Conservation (phyloP, 1,140 invertebrate species). For the Drosophila oshimai region DNA sequence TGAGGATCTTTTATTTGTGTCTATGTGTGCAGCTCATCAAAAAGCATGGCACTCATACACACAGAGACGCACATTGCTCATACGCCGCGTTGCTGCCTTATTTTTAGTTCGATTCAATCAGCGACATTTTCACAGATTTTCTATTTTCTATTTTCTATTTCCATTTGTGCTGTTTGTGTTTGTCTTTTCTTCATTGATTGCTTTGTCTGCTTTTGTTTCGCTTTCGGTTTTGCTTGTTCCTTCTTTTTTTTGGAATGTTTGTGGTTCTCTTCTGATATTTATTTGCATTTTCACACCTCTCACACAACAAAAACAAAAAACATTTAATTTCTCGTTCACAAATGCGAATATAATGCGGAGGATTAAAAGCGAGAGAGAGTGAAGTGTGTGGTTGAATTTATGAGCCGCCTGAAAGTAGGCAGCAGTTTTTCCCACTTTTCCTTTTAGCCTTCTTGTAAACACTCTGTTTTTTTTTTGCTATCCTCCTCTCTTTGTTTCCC, state of each 20-base stretch:
- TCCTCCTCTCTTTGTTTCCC: background rate
- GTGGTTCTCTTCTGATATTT: slow-evolving; percentile 18
- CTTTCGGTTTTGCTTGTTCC: slow-evolving; percentile 18
- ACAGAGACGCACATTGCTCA: slow-evolving; percentile 56
- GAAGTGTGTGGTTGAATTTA: slow-evolving; percentile 20
- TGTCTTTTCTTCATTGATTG: slow-evolving; percentile 57
- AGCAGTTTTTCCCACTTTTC: slow-evolving; percentile 19
- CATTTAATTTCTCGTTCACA: slow-evolving; percentile 42
- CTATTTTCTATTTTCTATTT: slow-evolving; percentile 52
- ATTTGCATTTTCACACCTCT: slow-evolving; percentile 51
- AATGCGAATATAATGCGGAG: slow-evolving; percentile 31
- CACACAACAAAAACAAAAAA: slow-evolving; percentile 15
- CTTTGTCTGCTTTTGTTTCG: slow-evolving; percentile 30
- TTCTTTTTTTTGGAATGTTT: slow-evolving; percentile 17
- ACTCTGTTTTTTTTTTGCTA: background rate
- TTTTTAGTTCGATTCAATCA: slow-evolving; percentile 79
- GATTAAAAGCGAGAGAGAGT: slow-evolving; percentile 29
- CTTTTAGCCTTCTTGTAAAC: background rate
- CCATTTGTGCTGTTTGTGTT: slow-evolving; percentile 44
- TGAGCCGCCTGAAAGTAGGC: slow-evolving; percentile 40
- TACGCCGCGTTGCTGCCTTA: slow-evolving; percentile 66
- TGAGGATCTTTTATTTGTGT: slow-evolving; percentile 34
- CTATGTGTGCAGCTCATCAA: slow-evolving; percentile 19
- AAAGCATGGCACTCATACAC: slow-evolving; percentile 23
- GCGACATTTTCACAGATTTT: slow-evolving; percentile 70